Percentiles rank a stretch among this genome's conserved stretches.
Evolutionary conservation across 2,797 vertebrate genomes (phyloP).

Genomic region (Urosaurus nigricauda): DNA sequence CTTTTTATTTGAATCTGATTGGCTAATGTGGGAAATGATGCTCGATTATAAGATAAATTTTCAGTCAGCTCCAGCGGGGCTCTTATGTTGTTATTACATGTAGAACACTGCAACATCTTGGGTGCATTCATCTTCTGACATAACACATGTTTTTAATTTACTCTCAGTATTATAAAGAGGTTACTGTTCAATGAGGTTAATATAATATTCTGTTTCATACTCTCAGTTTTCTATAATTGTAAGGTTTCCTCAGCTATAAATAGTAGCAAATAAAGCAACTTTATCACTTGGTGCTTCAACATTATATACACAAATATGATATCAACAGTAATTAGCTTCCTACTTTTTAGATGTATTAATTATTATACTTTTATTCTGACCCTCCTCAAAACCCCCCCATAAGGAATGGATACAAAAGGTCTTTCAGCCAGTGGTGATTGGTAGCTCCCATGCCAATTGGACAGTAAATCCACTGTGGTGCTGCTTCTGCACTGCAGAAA

Average conservation of each 20-base stretch:
- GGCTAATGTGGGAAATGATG: neutral
- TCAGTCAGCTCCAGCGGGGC: neutral
- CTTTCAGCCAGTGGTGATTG: neutral
- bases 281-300: neutral
- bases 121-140: neutral
- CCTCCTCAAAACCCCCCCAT: neutral
- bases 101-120: neutral
- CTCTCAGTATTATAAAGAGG: neutral
- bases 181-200: neutral
- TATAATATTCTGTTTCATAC: neutral
- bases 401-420: neutral
- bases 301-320: neutral
- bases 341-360: neutral
- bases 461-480: too few relatives aligned
- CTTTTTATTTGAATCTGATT: neutral
- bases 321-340: neutral
- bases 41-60: neutral
- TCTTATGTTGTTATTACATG: neutral
- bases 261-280: neutral
- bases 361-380: neutral
- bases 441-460: too few relatives aligned
- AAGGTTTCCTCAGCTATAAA: neutral
- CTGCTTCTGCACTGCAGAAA: too few relatives aligned
- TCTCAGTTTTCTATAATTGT: neutral
- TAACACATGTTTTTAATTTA: slow-evolving; percentile 9